Conservation (phyloP, 2,797 vertebrate species). For the Tinamus major region DNA sequence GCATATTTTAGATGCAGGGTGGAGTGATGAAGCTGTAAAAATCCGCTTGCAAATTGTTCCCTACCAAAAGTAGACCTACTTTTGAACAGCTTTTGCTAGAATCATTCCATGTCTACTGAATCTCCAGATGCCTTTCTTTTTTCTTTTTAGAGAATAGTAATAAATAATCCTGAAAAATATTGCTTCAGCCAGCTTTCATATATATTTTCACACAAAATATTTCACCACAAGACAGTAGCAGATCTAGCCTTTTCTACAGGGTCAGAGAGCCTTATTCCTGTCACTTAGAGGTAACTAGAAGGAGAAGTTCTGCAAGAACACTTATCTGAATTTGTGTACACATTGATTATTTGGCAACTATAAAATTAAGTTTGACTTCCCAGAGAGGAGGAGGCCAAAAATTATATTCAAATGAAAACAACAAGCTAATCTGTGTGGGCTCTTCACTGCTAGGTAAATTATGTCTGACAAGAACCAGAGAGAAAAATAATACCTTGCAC, state of each 20-base stretch:
- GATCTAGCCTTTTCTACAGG: not conserved
- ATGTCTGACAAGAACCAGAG: not conserved
- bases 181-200: constrained; percentile 3
- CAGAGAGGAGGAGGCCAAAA: not conserved
- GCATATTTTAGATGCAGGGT: not conserved
- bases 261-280: not conserved
- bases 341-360: constrained; percentile 1
- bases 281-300: not conserved
- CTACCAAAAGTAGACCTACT: not conserved
- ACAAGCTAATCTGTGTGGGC: not conserved
- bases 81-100: not conserved
- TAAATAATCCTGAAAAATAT: not conserved
- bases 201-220: not conserved
- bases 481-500: constrained; percentile 11
- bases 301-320: constrained; percentile 7
- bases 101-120: not conserved
- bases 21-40: not conserved
- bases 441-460: not conserved
- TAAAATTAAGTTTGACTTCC: not conserved
- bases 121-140: not conserved
- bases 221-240: not conserved
- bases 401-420: constrained; percentile 26
- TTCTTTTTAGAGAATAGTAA: not conserved
- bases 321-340: not conserved
- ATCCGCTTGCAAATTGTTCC: not conserved